phyloP scores from a whole-genome alignment of 2,113 vertebrate genomes.

The Muscicapa adusta region DNA sequence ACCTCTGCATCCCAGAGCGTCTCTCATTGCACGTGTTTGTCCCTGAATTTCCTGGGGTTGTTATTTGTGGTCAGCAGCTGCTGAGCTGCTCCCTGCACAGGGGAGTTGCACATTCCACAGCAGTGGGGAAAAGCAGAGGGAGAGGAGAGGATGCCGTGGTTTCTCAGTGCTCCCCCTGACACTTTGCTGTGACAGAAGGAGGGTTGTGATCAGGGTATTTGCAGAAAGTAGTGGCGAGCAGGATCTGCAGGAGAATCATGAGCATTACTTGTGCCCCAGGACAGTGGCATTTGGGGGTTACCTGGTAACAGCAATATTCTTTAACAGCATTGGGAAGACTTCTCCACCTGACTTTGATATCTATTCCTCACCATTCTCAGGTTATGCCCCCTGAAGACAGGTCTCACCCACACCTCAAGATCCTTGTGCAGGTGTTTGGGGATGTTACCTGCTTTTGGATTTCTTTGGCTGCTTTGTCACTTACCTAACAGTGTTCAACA shows the following conservation, averaged over 20 bases:
- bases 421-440: background rate
- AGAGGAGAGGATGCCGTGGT: background rate
- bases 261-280: background rate
- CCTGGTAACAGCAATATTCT: background rate
- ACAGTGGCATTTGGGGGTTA: too few species aligned
- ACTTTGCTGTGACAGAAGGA: background rate
- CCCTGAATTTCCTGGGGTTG: background rate
- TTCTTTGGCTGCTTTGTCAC: background rate
- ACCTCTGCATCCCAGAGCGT: background rate
- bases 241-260: background rate
- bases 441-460: background rate
- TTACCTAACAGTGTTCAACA: background rate
- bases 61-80: background rate
- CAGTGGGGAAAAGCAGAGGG: background rate
- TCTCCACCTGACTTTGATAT: background rate
- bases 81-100: background rate
- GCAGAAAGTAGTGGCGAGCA: background rate
- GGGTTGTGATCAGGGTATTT: background rate
- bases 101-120: rapidly evolving
- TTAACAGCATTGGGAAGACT: background rate
- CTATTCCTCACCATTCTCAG: background rate
- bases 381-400: background rate
- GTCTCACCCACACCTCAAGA: background rate
- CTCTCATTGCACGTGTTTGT: rapidly evolving
- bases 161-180: background rate